Percentiles rank a stretch among this genome's conserved stretches.
These are phyloP conservation scores for Aplysia californica DNA, from an alignment of 1,140 invertebrate species.

Conservation along the genomic window DNA sequence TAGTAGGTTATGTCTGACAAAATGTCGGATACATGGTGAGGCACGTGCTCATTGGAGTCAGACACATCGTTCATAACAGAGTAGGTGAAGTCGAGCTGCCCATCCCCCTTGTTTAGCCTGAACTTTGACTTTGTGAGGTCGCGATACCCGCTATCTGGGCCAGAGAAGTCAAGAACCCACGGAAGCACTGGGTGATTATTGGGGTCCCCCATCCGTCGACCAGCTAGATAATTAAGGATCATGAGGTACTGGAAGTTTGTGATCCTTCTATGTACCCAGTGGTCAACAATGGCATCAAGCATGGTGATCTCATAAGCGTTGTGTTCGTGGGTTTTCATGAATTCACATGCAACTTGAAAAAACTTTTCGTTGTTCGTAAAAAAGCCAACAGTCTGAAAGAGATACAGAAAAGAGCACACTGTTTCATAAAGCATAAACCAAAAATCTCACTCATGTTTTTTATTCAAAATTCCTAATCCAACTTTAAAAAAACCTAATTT, in stretches of 20 bases:
- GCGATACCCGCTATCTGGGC: constrained; percentile 79
- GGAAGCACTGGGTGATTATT: constrained; percentile 95
- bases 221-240: constrained; percentile 79
- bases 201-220: constrained; percentile 83
- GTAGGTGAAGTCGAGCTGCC: constrained; percentile 93
- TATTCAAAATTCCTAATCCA: too few relatives aligned
- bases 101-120: constrained; percentile 94
- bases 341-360: constrained; percentile 32
- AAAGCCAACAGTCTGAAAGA: background rate
- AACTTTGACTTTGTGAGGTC: constrained; percentile 96
- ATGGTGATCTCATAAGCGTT: constrained; percentile 43
- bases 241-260: constrained; percentile 94
- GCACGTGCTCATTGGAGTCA: constrained; percentile 68
- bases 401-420: too few relatives aligned
- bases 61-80: constrained; percentile 63
- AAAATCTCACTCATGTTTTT: too few relatives aligned
- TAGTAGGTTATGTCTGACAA: constrained; percentile 98
- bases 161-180: constrained; percentile 95
- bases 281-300: constrained; percentile 64
- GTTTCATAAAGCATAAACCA: too few relatives aligned
- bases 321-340: constrained; percentile 37
- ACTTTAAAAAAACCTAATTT: background rate
- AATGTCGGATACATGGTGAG: constrained; percentile 96
- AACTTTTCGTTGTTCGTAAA: constrained; percentile 20
- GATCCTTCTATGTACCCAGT: constrained; percentile 86